A percentile compares a stretch with the other conserved stretches of the same genome.
Conservation (phyloP, 2,113 vertebrate species). For the Gnathonemus longibarbis region DNA sequence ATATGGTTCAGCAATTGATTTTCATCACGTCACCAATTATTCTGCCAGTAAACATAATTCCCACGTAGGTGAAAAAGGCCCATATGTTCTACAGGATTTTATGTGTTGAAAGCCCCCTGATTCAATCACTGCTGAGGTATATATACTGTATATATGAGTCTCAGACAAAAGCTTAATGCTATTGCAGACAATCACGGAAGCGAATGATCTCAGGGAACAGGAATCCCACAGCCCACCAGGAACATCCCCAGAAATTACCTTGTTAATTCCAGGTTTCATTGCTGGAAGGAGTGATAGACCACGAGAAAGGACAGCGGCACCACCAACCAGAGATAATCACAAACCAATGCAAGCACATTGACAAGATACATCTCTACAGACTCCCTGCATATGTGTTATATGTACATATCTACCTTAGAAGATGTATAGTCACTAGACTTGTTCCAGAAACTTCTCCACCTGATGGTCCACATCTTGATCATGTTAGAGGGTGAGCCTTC, state of each 20-base stretch:
- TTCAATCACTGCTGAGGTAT: neutral
- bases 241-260: neutral
- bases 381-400: neutral
- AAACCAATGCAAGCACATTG: neutral
- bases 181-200: too few relatives aligned
- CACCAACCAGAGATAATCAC: neutral
- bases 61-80: neutral
- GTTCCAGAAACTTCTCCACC: neutral
- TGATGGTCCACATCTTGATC: slow-evolving; percentile 11
- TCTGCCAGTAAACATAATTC: neutral
- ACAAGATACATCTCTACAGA: neutral
- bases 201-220: neutral
- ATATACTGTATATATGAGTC: neutral
- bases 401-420: slow-evolving; percentile 4
- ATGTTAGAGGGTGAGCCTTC: neutral
- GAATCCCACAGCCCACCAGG: neutral
- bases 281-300: neutral
- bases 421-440: neutral
- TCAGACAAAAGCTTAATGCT: neutral
- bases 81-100: neutral
- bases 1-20: neutral
- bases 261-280: neutral
- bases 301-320: neutral
- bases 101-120: neutral
- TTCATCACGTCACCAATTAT: neutral